Evolutionary conservation across 2,113 vertebrate genomes (phyloP).

Genomic region (Oreochromis spilurus): DNA sequence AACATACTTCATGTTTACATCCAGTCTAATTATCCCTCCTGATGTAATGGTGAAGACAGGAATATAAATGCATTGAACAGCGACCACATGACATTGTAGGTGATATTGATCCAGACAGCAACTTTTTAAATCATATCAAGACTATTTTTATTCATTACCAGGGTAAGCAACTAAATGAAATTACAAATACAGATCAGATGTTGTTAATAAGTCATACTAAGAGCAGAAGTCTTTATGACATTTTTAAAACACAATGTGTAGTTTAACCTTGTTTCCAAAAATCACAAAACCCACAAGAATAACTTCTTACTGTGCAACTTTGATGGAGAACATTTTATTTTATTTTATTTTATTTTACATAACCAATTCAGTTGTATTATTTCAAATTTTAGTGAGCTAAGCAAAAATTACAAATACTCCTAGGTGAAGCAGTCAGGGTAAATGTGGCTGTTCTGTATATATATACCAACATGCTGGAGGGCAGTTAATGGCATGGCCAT

Average conservation of each 20-base stretch:
- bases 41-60: not conserved
- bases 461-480: not conserved
- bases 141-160: not conserved
- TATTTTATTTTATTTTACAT: not conserved
- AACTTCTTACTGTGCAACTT: not conserved
- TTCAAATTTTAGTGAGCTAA: not conserved
- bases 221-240: not conserved
- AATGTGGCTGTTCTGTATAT: not conserved
- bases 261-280: not conserved
- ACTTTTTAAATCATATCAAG: not conserved
- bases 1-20: too few relatives aligned
- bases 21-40: too few relatives aligned
- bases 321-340: not conserved
- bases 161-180: not conserved
- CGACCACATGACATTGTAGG: not conserved
- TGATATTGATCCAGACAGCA: not conserved
- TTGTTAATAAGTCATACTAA: not conserved
- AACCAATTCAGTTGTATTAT: not conserved
- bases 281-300: not conserved
- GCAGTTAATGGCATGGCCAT: accelerated
- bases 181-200: not conserved
- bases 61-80: not conserved
- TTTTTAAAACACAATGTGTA: not conserved
- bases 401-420: not conserved
- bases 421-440: not conserved